Conservation (phyloP, 30 jellyfish, hydroid and myxozoan genomes). For the Hydractinia symbiolongicarpus region DNA sequence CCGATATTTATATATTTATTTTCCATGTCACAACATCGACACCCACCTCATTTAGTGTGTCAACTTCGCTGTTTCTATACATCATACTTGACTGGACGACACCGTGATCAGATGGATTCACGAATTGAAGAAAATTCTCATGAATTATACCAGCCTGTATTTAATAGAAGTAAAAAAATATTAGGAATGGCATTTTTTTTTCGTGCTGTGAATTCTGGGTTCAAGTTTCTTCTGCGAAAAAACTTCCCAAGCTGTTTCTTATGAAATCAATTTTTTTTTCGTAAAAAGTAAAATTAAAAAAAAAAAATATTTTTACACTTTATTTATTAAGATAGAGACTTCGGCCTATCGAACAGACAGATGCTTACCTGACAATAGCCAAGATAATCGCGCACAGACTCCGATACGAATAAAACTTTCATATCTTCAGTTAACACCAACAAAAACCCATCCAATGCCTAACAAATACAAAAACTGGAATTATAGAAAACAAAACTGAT, state of each 20-base stretch:
- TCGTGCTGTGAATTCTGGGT: too few relatives aligned
- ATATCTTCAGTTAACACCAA: slow-evolving; percentile 79
- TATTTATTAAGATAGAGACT: background rate
- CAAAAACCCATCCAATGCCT: slow-evolving; percentile 88
- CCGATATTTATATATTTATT: too few relatives aligned
- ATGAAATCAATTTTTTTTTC: too few relatives aligned
- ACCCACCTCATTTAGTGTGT: background rate
- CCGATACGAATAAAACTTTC: slow-evolving; percentile 84
- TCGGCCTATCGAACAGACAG: too few relatives aligned
- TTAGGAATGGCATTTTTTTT: too few relatives aligned
- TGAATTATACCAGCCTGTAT: slow-evolving; percentile 88
- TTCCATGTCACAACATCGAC: too few relatives aligned
- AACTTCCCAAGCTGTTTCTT: too few relatives aligned
- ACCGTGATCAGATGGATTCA: slow-evolving; percentile 51
- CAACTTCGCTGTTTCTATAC: background rate
- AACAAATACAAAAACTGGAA: background rate
- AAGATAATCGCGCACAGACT: slow-evolving; percentile 79
- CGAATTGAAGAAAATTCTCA: slow-evolving; percentile 71
- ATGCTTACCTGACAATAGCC: slow-evolving; percentile 85
- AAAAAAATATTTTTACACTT: background rate
- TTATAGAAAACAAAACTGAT: too few relatives aligned
- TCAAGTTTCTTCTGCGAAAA: too few relatives aligned
- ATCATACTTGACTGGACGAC: slow-evolving; percentile 5
- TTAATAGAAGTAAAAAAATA: too few relatives aligned
- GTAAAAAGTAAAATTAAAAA: background rate